Conservation (phyloP, 2,888 invertebrate genomes). For the Pollenia labialis region DNA sequence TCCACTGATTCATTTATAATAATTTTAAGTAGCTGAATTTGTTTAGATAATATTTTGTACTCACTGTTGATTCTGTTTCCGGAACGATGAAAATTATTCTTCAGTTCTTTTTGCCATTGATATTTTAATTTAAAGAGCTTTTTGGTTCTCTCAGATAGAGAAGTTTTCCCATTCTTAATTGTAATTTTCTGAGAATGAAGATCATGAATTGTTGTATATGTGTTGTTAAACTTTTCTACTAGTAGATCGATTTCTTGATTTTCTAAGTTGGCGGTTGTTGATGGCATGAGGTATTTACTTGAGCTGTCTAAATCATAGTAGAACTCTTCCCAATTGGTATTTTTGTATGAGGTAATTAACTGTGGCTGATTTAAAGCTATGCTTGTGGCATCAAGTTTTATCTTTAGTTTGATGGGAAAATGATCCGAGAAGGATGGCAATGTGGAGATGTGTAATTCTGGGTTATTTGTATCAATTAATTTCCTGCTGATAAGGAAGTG, state of each 20-base stretch:
- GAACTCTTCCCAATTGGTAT: conserved; percentile 10
- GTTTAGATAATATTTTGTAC: background rate
- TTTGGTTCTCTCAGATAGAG: background rate
- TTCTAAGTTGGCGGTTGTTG: background rate
- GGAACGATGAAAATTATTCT: too few relatives aligned
- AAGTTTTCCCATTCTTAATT: background rate
- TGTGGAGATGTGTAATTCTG: background rate
- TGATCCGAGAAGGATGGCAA: conserved; percentile 40
- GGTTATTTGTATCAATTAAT: background rate
- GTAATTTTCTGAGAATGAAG: background rate
- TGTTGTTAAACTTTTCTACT: background rate
- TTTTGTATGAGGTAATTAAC: background rate
- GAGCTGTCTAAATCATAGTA: background rate
- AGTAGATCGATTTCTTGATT: conserved; percentile 4
- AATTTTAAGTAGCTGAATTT: background rate
- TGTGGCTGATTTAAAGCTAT: background rate
- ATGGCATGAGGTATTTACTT: background rate
- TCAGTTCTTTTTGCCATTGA: too few relatives aligned
- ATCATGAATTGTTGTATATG: background rate
- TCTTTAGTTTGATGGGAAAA: conserved; percentile 22
- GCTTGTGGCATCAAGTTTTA: background rate
- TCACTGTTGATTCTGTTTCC: too few relatives aligned
- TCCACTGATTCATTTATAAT: background rate
- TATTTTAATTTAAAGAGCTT: background rate
- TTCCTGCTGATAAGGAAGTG: too few relatives aligned